Evolutionary conservation across 2,888 invertebrate species (phyloP).

Genomic region (Nudaria mundana): DNA sequence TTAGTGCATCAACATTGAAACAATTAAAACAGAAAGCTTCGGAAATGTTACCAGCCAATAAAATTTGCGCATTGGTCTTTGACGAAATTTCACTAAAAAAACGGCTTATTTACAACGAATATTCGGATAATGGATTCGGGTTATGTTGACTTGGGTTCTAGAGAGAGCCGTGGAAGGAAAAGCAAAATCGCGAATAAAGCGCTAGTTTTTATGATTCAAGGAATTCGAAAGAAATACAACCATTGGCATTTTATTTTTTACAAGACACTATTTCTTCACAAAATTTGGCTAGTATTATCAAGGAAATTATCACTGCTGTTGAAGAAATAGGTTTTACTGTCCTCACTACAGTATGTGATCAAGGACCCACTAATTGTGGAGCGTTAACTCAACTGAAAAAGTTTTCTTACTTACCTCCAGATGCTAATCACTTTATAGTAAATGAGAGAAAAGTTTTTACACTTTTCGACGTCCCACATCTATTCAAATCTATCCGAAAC

Average conservation of each 20-base stretch:
- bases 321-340: conserved; percentile 9
- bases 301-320: conserved; percentile 6
- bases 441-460: too few relatives aligned
- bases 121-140: conserved; percentile 17
- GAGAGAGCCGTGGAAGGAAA: neutral
- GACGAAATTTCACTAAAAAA: conserved; percentile 24
- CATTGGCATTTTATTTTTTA: conserved; percentile 24
- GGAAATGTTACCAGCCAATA: conserved; percentile 1
- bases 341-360: conserved; percentile 19
- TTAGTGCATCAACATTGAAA: too few relatives aligned
- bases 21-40: too few relatives aligned
- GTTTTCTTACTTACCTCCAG: neutral
- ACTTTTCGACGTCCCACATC: conserved; percentile 5
- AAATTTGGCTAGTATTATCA: conserved; percentile 12
- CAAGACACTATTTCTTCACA: conserved; percentile 17
- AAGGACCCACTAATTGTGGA: conserved; percentile 20
- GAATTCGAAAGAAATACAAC: conserved; percentile 20
- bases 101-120: conserved; percentile 9
- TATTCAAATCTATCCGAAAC: conserved; percentile 17
- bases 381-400: conserved; percentile 5
- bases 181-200: conserved; percentile 19
- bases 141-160: neutral
- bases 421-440: neutral
- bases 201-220: conserved; percentile 24
- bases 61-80: conserved; percentile 14